A percentile compares a stretch with the other conserved stretches of the same genome.
Evolutionary conservation across 2,888 invertebrate species (phyloP).

Genomic region (Galerucella calmariensis): DNA sequence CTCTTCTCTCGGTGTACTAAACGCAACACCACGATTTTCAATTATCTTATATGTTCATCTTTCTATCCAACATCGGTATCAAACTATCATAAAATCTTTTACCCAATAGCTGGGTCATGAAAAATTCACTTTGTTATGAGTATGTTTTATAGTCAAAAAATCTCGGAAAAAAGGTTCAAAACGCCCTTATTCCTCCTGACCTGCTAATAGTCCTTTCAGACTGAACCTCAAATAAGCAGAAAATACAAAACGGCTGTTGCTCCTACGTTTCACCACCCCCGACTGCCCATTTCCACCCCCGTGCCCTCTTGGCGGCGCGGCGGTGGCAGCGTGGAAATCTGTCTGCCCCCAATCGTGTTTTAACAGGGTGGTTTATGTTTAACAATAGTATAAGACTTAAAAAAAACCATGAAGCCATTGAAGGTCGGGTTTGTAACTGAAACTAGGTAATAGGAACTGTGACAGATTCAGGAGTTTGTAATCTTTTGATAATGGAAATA

Average conservation of each 20-base stretch:
- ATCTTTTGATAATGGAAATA: neutral
- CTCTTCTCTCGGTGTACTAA: too few relatives aligned
- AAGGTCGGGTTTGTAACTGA: neutral
- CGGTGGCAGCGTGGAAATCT: constrained; percentile 29
- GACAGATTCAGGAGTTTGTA: neutral
- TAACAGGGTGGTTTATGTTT: constrained; percentile 8
- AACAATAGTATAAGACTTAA: neutral
- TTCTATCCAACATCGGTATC: constrained; percentile 1
- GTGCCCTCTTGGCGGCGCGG: constrained; percentile 11
- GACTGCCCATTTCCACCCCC: constrained; percentile 16
- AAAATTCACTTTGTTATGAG: constrained; percentile 22
- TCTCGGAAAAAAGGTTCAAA: constrained; percentile 21
- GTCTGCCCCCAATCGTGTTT: constrained; percentile 25
- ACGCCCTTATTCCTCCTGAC: constrained; percentile 12
- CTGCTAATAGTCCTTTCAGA: constrained; percentile 27
- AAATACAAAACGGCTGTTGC: constrained; percentile 39
- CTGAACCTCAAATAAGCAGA: constrained; percentile 33
- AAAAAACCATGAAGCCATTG: too few relatives aligned
- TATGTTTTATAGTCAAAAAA: constrained; percentile 22
- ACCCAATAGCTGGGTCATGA: constrained; percentile 2
- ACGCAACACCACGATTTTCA: neutral
- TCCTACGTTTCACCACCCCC: constrained; percentile 26
- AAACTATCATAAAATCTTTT: constrained; percentile 5
- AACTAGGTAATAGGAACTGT: neutral
- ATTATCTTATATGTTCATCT: neutral